phyloP scores from a whole-genome alignment of 2,888 invertebrate species.

The Leptopilina drosophilae region DNA sequence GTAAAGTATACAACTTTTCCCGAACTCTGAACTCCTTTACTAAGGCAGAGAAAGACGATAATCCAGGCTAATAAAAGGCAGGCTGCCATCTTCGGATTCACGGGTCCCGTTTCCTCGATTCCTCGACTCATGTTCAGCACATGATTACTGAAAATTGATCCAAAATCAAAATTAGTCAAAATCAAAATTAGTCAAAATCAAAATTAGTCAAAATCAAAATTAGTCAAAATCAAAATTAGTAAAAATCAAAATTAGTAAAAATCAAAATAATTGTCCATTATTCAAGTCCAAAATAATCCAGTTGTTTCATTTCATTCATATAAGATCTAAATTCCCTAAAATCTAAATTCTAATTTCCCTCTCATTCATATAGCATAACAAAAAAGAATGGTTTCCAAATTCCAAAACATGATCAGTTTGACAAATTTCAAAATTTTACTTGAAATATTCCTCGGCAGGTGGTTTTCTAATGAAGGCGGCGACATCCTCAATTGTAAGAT shows the following conservation, averaged over 20 bases:
- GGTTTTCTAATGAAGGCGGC: constrained; percentile 80
- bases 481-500: constrained; percentile 77
- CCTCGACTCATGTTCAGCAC: constrained; percentile 85
- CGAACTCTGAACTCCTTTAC: constrained; percentile 88
- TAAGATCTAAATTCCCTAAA: too few species aligned
- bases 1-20: constrained; percentile 90
- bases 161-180: not conserved
- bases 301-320: not conserved
- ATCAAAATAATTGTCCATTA: constrained; percentile 11
- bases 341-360: too few species aligned
- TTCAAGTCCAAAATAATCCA: not conserved
- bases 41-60: constrained; percentile 87
- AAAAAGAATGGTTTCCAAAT: too few species aligned
- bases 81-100: constrained; percentile 84
- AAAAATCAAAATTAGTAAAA: not conserved
- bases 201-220: too few species aligned
- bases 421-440: constrained; percentile 76
- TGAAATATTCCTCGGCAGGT: constrained; percentile 87
- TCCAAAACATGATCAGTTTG: too few species aligned
- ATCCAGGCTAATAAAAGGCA: constrained; percentile 88
- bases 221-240: too few species aligned
- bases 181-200: not conserved
- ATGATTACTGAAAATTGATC: constrained; percentile 78
- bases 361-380: too few species aligned
- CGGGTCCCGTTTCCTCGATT: constrained; percentile 84